A percentile compares a stretch with the other conserved stretches of the same genome.
These are phyloP conservation scores for Bothrops jararaca DNA, from an alignment of 2,113 vertebrate species.

Conservation along the genomic window DNA sequence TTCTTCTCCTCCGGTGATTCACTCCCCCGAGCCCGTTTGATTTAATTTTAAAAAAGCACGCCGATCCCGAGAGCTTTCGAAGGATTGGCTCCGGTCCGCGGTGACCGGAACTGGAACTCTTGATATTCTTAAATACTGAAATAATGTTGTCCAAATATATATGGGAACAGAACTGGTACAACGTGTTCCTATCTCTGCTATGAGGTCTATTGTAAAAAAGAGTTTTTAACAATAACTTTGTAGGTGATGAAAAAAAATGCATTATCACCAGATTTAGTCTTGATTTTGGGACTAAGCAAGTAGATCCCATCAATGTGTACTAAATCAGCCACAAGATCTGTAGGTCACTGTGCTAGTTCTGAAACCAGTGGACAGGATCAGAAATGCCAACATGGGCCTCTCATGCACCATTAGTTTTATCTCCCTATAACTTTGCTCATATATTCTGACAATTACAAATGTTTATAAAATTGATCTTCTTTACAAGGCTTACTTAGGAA, in stretches of 20 bases:
- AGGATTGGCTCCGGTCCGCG: too few species aligned
- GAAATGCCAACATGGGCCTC: not conserved
- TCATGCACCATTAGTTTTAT: not conserved
- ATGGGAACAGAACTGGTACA: not conserved
- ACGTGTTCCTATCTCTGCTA: not conserved
- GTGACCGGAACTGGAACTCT: too few species aligned
- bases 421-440: not conserved
- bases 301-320: not conserved
- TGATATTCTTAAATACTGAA: too few species aligned
- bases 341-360: not conserved
- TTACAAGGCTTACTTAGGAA: not conserved
- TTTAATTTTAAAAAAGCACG: too few species aligned
- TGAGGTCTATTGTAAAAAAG: not conserved
- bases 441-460: conserved; percentile 2
- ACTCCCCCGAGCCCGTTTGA: too few species aligned
- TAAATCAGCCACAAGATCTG: not conserved
- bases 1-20: too few species aligned
- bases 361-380: not conserved
- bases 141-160: not conserved
- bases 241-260: not conserved
- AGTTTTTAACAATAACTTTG: not conserved
- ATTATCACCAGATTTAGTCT: not conserved
- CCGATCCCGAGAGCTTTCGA: too few species aligned
- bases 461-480: not conserved
- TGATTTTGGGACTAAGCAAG: not conserved